phyloP scores from a whole-genome alignment of 2,113 vertebrate genomes.

The Prunella fulvescens region DNA sequence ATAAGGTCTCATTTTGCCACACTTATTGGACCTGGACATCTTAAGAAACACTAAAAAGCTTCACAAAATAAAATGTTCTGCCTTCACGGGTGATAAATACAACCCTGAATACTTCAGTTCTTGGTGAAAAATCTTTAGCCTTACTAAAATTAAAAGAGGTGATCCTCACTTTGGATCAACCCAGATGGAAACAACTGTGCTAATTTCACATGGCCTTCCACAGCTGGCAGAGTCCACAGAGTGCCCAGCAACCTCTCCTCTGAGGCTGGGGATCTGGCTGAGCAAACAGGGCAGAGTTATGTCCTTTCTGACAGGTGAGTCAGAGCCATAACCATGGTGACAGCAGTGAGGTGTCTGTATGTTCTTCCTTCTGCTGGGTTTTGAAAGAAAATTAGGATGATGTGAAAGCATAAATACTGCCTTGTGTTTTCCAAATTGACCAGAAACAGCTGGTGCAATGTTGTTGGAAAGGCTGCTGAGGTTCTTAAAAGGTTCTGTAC shows the following conservation, averaged over 20 bases:
- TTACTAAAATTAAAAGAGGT: background rate
- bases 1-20: background rate
- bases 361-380: slow-evolving; percentile 1
- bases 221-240: background rate
- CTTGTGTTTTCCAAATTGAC: slow-evolving; percentile 6
- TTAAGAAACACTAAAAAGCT: background rate
- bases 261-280: background rate
- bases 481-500: background rate
- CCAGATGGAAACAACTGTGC: rapidly evolving
- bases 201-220: background rate
- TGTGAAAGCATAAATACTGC: background rate
- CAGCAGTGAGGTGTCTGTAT: background rate
- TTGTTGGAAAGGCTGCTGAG: background rate
- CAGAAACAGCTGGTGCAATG: background rate
- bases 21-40: background rate
- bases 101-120: background rate
- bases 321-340: background rate
- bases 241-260: background rate
- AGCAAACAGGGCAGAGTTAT: background rate
- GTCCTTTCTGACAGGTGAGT: slow-evolving; percentile 2
- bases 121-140: background rate
- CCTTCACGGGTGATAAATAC: background rate
- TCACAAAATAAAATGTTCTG: background rate
- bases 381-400: background rate
- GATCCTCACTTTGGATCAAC: background rate